phyloP scores from a whole-genome alignment of 2,888 invertebrate genomes.

The Tryphoninae sp. region DNA sequence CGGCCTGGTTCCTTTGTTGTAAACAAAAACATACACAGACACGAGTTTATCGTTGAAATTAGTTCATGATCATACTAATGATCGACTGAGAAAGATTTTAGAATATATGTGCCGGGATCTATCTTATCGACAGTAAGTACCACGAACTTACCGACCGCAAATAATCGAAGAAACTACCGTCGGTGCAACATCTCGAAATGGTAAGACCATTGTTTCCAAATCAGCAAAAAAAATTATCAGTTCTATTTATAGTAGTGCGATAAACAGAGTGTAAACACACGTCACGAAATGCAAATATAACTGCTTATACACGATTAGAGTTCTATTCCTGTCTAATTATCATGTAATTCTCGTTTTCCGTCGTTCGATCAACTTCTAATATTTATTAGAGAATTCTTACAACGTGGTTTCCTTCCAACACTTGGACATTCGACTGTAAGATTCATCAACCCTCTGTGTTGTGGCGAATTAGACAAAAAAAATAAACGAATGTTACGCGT shows the following conservation, averaged over 20 bases:
- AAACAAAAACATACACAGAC: too few species aligned
- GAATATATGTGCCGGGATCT: background rate
- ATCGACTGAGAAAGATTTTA: background rate
- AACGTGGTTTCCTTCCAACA: background rate
- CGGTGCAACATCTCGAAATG: background rate
- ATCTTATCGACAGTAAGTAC: background rate
- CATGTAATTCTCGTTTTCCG: background rate
- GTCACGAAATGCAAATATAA: background rate
- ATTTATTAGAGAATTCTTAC: background rate
- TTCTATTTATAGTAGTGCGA: background rate
- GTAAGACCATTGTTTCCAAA: slow-evolving; percentile 8
- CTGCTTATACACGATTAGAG: background rate
- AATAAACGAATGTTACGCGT: background rate
- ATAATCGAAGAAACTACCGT: background rate
- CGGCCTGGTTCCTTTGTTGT: background rate
- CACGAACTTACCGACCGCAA: background rate
- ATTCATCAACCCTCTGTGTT: background rate
- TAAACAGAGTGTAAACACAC: slow-evolving; percentile 10
- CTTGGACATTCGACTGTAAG: background rate
- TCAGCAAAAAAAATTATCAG: background rate
- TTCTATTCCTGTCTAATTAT: background rate
- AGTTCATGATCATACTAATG: background rate
- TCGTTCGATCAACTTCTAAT: background rate
- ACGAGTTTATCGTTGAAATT: background rate
- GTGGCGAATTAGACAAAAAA: background rate